These are phyloP conservation scores for Adineta ricciae DNA, from an alignment of 2,888 invertebrate genomes.

Conservation along the genomic window DNA sequence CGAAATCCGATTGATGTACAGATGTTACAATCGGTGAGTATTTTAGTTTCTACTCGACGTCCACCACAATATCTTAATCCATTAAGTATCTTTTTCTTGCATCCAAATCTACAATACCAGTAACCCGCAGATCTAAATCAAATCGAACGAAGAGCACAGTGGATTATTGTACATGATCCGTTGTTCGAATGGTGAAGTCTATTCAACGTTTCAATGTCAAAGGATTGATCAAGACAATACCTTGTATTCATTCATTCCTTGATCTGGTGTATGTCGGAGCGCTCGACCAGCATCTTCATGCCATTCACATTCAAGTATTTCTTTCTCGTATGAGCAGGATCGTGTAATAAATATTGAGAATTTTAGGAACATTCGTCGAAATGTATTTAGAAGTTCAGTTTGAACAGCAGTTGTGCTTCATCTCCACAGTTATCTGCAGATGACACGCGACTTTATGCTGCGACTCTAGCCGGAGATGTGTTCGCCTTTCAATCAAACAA, in stretches of 20 bases:
- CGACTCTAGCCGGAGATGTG: neutral
- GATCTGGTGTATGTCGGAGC: neutral
- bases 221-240: constrained; percentile 1
- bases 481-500: neutral
- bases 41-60: no score
- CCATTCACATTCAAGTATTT: neutral
- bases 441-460: neutral
- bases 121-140: no score
- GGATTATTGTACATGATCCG: neutral
- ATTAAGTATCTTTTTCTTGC: no score
- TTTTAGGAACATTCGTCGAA: neutral
- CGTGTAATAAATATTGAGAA: neutral
- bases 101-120: no score
- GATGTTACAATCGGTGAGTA: no score
- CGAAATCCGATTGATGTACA: no score
- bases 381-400: neutral
- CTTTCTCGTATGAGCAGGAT: no score
- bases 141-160: no score
- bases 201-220: neutral
- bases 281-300: neutral
- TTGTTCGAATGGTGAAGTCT: neutral
- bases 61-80: no score
- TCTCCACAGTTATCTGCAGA: neutral
- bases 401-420: neutral
- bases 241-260: neutral